A percentile compares a stretch with the other conserved stretches of the same genome.
Evolutionary conservation across 2,888 invertebrate genomes (phyloP).

Genomic region (Pseudococcus jackbeardsleyi): DNA sequence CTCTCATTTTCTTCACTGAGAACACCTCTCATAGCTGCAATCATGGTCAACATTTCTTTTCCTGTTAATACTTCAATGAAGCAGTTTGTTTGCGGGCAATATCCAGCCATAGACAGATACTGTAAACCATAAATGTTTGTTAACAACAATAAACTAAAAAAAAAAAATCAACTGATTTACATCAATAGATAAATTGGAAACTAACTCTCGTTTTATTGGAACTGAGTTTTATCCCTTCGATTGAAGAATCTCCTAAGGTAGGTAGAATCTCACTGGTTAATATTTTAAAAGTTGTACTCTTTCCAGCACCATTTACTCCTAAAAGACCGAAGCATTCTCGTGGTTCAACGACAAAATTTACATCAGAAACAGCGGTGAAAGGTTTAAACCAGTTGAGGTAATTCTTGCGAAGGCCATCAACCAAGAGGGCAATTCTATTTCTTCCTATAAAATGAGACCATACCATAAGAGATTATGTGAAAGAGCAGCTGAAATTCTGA

Average conservation of each 20-base stretch:
- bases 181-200: no score
- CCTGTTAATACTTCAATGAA: conserved; percentile 84
- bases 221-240: conserved; percentile 69
- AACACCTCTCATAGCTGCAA: conserved; percentile 82
- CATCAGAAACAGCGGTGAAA: conserved; percentile 75
- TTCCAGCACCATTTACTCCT: conserved; percentile 74
- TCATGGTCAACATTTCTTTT: conserved; percentile 79
- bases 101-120: conserved; percentile 83
- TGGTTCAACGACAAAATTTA: conserved; percentile 77
- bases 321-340: conserved; percentile 72
- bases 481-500: no score
- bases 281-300: conserved; percentile 74
- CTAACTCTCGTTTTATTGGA: background rate
- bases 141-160: no score
- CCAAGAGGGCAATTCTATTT: background rate
- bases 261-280: conserved; percentile 72
- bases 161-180: no score
- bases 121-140: conserved; percentile 68
- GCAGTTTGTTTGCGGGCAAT: conserved; percentile 92
- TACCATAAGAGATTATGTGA: no score
- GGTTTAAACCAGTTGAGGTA: background rate
- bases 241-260: conserved; percentile 71
- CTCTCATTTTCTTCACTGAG: conserved; percentile 65
- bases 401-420: conserved; percentile 13
- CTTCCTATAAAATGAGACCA: background rate